These are phyloP conservation scores for Taxidea taxus DNA, from an alignment of 2,113 vertebrate genomes.

Conservation along the genomic window DNA sequence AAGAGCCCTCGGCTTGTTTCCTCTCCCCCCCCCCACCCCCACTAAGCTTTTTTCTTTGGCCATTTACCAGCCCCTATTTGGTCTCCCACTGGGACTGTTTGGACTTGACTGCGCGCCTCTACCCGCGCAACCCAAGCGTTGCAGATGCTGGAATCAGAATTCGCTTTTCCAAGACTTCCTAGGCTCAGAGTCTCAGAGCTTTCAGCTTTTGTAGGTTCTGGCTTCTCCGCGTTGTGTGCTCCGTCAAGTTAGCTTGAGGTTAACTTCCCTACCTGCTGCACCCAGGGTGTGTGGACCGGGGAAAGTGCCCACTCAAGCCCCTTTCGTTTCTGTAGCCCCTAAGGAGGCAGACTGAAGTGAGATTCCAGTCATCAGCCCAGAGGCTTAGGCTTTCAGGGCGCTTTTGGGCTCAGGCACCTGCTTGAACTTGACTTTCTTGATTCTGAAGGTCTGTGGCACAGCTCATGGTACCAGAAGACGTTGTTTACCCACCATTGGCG, in stretches of 20 bases:
- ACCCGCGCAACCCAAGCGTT: conserved; percentile 31
- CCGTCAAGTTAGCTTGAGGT: not conserved
- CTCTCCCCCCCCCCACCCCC: too few relatives aligned
- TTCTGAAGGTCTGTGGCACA: not conserved
- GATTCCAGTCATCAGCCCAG: not conserved
- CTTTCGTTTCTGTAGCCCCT: not conserved
- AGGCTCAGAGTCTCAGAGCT: not conserved
- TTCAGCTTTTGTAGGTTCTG: not conserved
- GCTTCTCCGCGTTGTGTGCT: not conserved
- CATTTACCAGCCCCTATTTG: not conserved
- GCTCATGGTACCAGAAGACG: not conserved
- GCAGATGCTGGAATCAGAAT: conserved; percentile 57
- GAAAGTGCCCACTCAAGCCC: not conserved
- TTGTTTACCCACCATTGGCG: not conserved
- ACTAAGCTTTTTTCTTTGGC: not conserved
- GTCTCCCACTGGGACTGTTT: not conserved
- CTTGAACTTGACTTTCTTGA: conserved; percentile 54
- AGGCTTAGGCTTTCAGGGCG: not conserved
- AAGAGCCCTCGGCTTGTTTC: not conserved
- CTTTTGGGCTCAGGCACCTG: not conserved
- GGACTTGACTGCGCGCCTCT: conserved; percentile 48
- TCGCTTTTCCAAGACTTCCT: not conserved
- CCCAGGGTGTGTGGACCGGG: not conserved
- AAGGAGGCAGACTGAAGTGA: not conserved
- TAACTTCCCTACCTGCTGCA: not conserved